Percentiles rank a stretch among this genome's conserved stretches.
These are phyloP conservation scores for Caranx melampygus DNA, from an alignment of 2,113 vertebrate species.

Conservation along the genomic window DNA sequence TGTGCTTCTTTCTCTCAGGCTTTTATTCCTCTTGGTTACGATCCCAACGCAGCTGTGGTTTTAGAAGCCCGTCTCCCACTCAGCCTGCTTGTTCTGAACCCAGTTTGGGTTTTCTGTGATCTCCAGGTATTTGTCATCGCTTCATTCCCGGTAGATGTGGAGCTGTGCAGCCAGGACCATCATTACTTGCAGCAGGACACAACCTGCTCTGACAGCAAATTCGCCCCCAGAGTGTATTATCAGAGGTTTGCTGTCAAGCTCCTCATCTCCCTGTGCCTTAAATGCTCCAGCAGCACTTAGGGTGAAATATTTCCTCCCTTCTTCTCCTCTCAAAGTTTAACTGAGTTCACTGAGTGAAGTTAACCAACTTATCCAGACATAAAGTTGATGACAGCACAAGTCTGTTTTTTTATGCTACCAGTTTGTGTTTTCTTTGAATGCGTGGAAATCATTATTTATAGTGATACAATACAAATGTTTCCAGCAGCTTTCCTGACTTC, in stretches of 20 bases:
- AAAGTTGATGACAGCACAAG: neutral
- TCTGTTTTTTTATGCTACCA: too few species aligned
- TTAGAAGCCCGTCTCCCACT: conserved; percentile 26
- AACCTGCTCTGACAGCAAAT: conserved; percentile 66
- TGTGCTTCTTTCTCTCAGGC: neutral
- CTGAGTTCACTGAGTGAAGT: neutral
- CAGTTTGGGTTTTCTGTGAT: conserved; percentile 45
- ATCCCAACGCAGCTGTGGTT: conserved; percentile 24
- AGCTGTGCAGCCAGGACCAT: conserved; percentile 36
- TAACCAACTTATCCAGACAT: neutral
- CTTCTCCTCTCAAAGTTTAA: neutral
- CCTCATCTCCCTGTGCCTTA: conserved; percentile 52
- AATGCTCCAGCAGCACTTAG: conserved; percentile 17
- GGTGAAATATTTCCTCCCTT: conserved; percentile 6
- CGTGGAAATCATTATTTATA: too few species aligned
- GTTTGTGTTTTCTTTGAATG: too few species aligned
- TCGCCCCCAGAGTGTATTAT: conserved; percentile 34
- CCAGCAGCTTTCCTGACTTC: too few species aligned
- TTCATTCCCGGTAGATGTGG: conserved; percentile 46
- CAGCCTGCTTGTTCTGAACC: conserved; percentile 27
- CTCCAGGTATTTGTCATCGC: conserved; percentile 34
- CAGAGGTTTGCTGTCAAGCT: conserved; percentile 52
- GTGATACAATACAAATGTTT: too few species aligned
- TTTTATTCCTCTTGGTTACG: conserved; percentile 14
- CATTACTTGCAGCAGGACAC: conserved; percentile 38